Conservation (phyloP, 2,888 invertebrate species). For the Lasius platythorax region DNA sequence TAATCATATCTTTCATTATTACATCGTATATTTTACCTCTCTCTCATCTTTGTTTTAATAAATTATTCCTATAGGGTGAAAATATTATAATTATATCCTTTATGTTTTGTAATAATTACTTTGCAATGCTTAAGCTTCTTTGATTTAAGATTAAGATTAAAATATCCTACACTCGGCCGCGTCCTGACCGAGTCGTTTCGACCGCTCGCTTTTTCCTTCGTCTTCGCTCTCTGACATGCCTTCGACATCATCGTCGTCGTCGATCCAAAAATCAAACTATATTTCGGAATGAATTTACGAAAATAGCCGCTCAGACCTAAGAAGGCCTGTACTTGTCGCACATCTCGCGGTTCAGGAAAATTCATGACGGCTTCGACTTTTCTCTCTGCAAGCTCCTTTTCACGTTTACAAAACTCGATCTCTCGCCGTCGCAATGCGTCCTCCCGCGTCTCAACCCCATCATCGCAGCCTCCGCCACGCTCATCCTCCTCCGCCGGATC, state of each 20-base stretch:
- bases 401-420: no score
- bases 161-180: no score
- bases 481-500: no score
- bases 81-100: background rate
- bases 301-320: background rate
- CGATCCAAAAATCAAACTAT: slow-evolving; percentile 54
- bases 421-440: no score
- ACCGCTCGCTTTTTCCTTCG: no score
- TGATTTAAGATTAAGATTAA: no score
- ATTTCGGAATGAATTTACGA: slow-evolving; percentile 33
- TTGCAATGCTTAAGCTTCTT: background rate
- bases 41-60: background rate
- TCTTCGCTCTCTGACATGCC: no score
- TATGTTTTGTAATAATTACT: background rate
- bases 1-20: background rate
- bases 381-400: background rate
- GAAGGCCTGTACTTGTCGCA: background rate
- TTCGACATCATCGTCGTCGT: background rate
- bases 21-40: background rate
- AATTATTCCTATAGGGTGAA: background rate
- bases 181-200: no score
- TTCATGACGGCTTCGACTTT: background rate
- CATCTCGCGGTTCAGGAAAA: background rate
- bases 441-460: no score
- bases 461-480: no score